Evolutionary conservation across 2,797 vertebrate genomes (phyloP).

Genomic region (Phyllotis vaccarum): DNA sequence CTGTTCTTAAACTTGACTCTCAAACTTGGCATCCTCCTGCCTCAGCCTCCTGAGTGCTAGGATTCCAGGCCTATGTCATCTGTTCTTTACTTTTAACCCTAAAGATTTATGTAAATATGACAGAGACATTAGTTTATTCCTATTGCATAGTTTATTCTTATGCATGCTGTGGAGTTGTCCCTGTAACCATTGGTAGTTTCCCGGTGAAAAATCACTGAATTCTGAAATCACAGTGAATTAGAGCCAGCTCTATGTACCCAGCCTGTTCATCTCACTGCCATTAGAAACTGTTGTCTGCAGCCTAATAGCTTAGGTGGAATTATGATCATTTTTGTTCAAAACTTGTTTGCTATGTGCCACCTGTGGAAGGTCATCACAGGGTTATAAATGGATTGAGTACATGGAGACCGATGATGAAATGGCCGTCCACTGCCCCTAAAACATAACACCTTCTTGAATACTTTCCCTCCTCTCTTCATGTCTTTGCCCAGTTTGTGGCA

Average conservation of each 20-base stretch:
- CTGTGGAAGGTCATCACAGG: slow-evolving; percentile 19
- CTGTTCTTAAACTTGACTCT: not conserved
- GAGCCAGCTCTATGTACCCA: slow-evolving; percentile 25
- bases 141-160: not conserved
- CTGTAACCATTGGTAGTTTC: not conserved
- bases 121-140: slow-evolving; percentile 31
- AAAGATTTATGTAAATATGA: slow-evolving; percentile 7
- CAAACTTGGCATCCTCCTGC: not conserved
- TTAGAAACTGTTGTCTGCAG: slow-evolving; percentile 18
- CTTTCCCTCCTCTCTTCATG: not conserved
- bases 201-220: too few relatives aligned
- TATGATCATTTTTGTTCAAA: slow-evolving; percentile 14
- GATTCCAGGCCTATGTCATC: not conserved
- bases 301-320: not conserved
- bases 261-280: not conserved
- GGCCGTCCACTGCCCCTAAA: not conserved
- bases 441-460: not conserved
- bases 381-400: not conserved
- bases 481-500: slow-evolving; percentile 23
- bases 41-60: not conserved
- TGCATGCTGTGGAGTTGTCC: not conserved
- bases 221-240: not conserved
- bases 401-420: not conserved
- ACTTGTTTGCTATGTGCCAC: not conserved
- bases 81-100: not conserved